Evolutionary conservation across 1,140 invertebrate species (phyloP).

Genomic region (Meloidogyne hapla): DNA sequence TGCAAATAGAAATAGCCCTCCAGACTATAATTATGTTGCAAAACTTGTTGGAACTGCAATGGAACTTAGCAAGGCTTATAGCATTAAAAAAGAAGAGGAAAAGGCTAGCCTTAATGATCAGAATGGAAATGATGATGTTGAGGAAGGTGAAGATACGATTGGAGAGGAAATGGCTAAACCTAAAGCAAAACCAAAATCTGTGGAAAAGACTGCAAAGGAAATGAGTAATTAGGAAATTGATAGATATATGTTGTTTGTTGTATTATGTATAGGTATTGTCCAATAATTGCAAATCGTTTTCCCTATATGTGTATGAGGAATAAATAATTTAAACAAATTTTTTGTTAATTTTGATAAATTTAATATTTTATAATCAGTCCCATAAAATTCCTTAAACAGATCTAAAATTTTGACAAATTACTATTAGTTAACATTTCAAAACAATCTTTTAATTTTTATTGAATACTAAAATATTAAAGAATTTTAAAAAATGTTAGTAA

Average conservation of each 20-base stretch:
- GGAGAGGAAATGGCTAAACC: background rate
- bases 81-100: background rate
- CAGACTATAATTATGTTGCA: slow-evolving; percentile 35
- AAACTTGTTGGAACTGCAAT: slow-evolving; percentile 26
- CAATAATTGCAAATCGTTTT: too few species aligned
- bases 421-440: too few species aligned
- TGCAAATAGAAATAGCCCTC: slow-evolving; percentile 25
- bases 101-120: background rate
- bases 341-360: too few species aligned
- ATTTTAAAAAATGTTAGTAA: too few species aligned
- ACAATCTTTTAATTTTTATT: too few species aligned
- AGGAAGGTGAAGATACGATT: background rate
- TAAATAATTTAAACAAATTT: too few species aligned
- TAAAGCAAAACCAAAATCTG: background rate
- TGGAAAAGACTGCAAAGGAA: background rate
- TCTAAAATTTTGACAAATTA: too few species aligned
- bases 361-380: too few species aligned
- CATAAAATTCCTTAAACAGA: too few species aligned
- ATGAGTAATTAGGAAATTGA: background rate
- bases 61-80: slow-evolving; percentile 15
- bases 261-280: too few species aligned
- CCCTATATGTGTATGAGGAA: too few species aligned
- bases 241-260: background rate
- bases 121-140: background rate
- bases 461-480: too few species aligned